These are phyloP conservation scores for Pogonus chalceus DNA, from an alignment of 1,140 invertebrate species.

Conservation along the genomic window DNA sequence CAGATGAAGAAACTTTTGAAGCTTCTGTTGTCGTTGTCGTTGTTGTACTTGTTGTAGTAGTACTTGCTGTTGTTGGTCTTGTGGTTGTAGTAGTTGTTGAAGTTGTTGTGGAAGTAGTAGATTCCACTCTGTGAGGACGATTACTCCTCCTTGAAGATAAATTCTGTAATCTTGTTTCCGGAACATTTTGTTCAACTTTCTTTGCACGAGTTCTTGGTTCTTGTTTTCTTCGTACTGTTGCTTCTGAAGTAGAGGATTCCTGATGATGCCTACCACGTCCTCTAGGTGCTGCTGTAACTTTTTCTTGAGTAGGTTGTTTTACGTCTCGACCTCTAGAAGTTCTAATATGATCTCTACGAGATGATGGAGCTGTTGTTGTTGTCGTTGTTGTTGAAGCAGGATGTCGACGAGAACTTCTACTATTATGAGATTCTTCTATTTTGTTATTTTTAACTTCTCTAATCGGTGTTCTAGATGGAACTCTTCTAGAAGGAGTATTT, in stretches of 20 bases:
- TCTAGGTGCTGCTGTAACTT: background rate
- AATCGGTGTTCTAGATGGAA: background rate
- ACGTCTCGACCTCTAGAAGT: background rate
- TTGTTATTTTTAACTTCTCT: conserved; percentile 4
- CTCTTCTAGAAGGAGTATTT: background rate
- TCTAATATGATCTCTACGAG: background rate
- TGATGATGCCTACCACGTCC: background rate
- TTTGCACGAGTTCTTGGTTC: background rate
- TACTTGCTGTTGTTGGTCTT: conserved; percentile 29
- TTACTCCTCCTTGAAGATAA: background rate
- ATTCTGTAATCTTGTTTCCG: background rate
- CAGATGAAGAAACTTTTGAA: background rate
- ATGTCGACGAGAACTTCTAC: background rate
- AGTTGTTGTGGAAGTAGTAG: background rate
- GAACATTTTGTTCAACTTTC: background rate
- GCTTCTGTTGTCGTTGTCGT: conserved; percentile 13
- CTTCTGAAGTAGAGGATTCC: background rate
- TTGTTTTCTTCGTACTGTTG: background rate
- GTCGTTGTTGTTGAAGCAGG: background rate
- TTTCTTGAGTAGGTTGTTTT: background rate
- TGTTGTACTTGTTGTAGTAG: conserved; percentile 21
- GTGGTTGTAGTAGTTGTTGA: background rate
- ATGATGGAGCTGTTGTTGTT: background rate
- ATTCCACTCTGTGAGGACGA: background rate
- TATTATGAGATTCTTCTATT: background rate